phyloP scores from a whole-genome alignment of 1,140 invertebrate genomes.

The Heterodera carotae region DNA sequence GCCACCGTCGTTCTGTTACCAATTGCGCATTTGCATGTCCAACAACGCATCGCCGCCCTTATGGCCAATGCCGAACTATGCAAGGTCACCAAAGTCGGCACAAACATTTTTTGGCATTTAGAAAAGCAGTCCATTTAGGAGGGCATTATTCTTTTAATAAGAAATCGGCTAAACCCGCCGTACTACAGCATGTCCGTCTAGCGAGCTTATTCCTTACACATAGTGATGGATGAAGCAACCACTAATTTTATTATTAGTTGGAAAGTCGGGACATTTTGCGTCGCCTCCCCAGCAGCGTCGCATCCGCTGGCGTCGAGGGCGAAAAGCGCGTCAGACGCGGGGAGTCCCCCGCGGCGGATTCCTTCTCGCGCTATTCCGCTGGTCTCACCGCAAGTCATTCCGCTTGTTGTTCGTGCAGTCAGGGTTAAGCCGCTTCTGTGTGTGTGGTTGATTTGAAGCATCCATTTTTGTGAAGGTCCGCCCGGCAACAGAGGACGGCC shows the following conservation, averaged over 20 bases:
- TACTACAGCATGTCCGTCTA: no score
- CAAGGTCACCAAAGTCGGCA: slow-evolving; percentile 40
- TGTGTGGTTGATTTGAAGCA: no score
- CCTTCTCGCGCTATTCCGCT: slow-evolving; percentile 45
- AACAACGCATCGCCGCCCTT: slow-evolving; percentile 55
- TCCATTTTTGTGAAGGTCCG: slow-evolving; percentile 22
- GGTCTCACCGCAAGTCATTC: slow-evolving; percentile 34
- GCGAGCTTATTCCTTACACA: no score
- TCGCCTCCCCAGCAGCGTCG: slow-evolving; percentile 33
- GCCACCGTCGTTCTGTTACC: slow-evolving; percentile 52
- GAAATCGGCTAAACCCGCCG: no score
- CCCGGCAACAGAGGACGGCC: slow-evolving; percentile 29
- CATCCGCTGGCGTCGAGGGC: neutral
- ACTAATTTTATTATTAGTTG: slow-evolving; percentile 26
- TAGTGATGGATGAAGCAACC: no score
- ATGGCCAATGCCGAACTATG: slow-evolving; percentile 57
- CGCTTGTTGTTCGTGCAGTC: slow-evolving; percentile 60
- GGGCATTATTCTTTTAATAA: no score
- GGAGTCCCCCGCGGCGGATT: slow-evolving; percentile 3
- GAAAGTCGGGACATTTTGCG: slow-evolving; percentile 59
- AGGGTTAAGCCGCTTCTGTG: no score
- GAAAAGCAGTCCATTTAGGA: no score
- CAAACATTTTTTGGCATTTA: neutral
- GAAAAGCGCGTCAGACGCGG: neutral
- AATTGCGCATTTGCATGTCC: slow-evolving; percentile 54